A percentile compares a stretch with the other conserved stretches of the same genome.
phyloP scores from a whole-genome alignment of 2,113 vertebrate genomes.

The Malurus alboscapulatus region DNA sequence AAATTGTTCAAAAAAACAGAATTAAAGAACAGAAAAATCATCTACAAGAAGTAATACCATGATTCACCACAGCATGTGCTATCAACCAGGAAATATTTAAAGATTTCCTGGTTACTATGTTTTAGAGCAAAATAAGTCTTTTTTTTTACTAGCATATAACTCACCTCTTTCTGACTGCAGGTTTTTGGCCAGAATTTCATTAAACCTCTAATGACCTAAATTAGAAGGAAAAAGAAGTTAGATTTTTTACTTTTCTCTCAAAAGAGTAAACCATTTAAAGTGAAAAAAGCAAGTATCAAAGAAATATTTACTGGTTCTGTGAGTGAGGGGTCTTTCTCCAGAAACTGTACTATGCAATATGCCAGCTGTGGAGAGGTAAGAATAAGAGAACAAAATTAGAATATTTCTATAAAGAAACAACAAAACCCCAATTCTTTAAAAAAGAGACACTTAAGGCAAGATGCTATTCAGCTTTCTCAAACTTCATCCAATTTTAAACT shows the following conservation, averaged over 20 bases:
- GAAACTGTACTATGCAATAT: conserved; percentile 99
- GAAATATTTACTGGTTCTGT: conserved; percentile 92
- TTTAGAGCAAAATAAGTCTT: neutral
- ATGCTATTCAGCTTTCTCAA: neutral
- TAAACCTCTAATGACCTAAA: conserved; percentile 97
- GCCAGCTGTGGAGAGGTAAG: conserved; percentile 83
- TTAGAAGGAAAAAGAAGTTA: neutral
- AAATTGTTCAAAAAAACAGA: neutral
- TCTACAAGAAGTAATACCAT: neutral
- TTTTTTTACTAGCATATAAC: neutral
- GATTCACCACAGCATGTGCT: neutral
- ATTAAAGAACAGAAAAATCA: neutral
- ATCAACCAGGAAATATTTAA: neutral
- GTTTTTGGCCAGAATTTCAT: conserved; percentile 99
- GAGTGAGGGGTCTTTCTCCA: conserved; percentile 99
- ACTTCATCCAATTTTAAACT: neutral
- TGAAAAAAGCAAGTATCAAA: neutral
- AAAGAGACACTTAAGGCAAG: neutral
- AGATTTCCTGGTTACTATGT: neutral
- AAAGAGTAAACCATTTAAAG: neutral
- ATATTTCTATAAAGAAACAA: neutral
- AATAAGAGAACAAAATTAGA: conserved; percentile 27
- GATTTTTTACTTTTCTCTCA: neutral
- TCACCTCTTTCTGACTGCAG: conserved; percentile 99
- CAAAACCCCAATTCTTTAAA: neutral